Evolutionary conservation across 2,797 vertebrate species (phyloP).

Genomic region (Fundulus diaphanus): DNA sequence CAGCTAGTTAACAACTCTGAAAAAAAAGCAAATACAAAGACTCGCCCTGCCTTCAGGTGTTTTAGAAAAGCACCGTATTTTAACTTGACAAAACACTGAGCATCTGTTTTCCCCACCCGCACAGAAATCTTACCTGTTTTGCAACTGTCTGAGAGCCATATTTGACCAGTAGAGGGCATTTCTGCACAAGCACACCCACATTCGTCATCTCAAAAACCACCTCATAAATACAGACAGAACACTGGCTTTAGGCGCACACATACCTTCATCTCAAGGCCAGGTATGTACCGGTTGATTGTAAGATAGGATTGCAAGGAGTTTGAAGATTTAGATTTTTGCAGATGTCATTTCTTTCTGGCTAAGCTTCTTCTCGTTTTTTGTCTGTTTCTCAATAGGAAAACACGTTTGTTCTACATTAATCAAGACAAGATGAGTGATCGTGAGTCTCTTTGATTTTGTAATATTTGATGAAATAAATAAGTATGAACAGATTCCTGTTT

Average conservation of each 20-base stretch:
- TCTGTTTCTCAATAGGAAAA: constrained; percentile 6
- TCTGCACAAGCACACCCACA: constrained; percentile 14
- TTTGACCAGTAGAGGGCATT: neutral
- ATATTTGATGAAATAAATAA: neutral
- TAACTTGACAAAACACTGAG: neutral
- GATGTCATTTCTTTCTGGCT: neutral
- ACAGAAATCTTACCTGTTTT: constrained; percentile 20
- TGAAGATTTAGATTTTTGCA: accelerated
- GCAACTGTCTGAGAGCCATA: neutral
- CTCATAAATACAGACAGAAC: constrained; percentile 50
- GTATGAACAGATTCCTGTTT: neutral
- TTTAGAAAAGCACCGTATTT: neutral
- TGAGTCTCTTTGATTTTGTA: constrained; percentile 29
- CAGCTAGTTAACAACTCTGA: neutral
- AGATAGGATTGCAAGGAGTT: neutral
- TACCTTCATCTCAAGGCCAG: constrained; percentile 26
- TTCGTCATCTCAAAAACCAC: neutral
- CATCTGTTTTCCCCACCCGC: neutral
- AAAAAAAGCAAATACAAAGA: neutral
- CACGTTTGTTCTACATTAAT: neutral
- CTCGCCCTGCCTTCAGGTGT: neutral
- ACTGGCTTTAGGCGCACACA: constrained; percentile 2
- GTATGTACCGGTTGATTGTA: constrained; percentile 23
- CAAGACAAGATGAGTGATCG: constrained; percentile 47
- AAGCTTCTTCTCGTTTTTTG: neutral